phyloP scores from a whole-genome alignment of 2,888 invertebrate species.

The Tuta absoluta region DNA sequence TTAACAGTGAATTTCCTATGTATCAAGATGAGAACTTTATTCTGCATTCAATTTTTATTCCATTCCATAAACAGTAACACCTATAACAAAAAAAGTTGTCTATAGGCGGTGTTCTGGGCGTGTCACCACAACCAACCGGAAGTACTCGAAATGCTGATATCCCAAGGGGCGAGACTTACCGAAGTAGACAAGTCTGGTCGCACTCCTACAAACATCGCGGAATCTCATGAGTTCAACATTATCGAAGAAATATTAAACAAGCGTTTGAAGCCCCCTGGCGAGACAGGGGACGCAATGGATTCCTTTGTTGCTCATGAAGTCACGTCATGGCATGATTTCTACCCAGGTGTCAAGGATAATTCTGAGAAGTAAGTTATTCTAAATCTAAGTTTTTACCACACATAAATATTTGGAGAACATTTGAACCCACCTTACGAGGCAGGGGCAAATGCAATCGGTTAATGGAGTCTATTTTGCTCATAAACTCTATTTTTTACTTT shows the following conservation, averaged over 20 bases:
- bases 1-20: too few relatives aligned
- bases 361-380: conserved; percentile 54
- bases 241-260: conserved; percentile 70
- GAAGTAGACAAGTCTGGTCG: conserved; percentile 76
- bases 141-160: conserved; percentile 77
- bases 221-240: conserved; percentile 70
- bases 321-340: conserved; percentile 76
- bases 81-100: conserved; percentile 36
- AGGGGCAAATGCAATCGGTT: too few relatives aligned
- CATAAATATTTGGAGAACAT: too few relatives aligned
- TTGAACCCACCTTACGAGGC: too few relatives aligned
- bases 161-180: conserved; percentile 72
- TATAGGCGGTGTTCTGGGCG: conserved; percentile 84
- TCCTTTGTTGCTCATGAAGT: background rate
- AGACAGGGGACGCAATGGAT: background rate
- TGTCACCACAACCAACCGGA: conserved; percentile 78
- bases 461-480: too few relatives aligned
- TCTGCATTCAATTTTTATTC: too few relatives aligned
- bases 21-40: too few relatives aligned
- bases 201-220: conserved; percentile 78
- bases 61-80: background rate
- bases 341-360: conserved; percentile 66
- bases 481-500: too few relatives aligned
- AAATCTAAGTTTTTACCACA: too few relatives aligned
- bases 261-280: conserved; percentile 46